Conservation (phyloP, 64 coral and sea anemone species). For the Montipora capricornis region DNA sequence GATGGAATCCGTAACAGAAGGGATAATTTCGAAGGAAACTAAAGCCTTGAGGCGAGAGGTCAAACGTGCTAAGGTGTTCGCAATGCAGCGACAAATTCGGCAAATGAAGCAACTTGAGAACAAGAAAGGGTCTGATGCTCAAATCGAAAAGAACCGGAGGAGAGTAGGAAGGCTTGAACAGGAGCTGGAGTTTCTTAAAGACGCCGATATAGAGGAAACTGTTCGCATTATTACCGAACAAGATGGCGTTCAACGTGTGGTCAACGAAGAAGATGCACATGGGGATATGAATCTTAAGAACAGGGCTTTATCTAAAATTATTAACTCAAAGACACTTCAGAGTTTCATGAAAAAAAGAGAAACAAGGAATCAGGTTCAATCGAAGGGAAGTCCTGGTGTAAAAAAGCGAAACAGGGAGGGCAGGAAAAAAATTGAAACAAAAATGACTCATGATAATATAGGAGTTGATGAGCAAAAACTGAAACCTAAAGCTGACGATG, state of each 20-base stretch:
- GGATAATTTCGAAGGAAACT: background rate
- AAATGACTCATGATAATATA: background rate
- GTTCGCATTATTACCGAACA: constrained; percentile 1
- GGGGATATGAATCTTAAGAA: background rate
- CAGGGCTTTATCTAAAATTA: constrained; percentile 20
- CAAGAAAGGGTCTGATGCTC: constrained; percentile 61
- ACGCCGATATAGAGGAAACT: constrained; percentile 43
- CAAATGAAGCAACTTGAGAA: constrained; percentile 64
- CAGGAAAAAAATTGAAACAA: background rate
- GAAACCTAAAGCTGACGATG: background rate
- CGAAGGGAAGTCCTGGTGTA: background rate
- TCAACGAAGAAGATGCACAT: background rate
- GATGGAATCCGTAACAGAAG: background rate
- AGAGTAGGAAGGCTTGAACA: constrained; percentile 60
- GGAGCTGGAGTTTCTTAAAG: constrained; percentile 73
- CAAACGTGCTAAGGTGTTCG: constrained; percentile 72
- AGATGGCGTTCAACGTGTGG: background rate
- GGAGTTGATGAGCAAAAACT: background rate
- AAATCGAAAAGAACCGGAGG: constrained; percentile 77
- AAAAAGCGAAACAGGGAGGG: background rate
- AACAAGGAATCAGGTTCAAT: background rate
- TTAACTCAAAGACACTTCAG: constrained; percentile 19
- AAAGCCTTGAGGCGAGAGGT: constrained; percentile 33
- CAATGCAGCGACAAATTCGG: constrained; percentile 58
- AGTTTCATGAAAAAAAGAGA: background rate